phyloP scores from a whole-genome alignment of 2,797 vertebrate genomes.

The Pangasius larnaudii region DNA sequence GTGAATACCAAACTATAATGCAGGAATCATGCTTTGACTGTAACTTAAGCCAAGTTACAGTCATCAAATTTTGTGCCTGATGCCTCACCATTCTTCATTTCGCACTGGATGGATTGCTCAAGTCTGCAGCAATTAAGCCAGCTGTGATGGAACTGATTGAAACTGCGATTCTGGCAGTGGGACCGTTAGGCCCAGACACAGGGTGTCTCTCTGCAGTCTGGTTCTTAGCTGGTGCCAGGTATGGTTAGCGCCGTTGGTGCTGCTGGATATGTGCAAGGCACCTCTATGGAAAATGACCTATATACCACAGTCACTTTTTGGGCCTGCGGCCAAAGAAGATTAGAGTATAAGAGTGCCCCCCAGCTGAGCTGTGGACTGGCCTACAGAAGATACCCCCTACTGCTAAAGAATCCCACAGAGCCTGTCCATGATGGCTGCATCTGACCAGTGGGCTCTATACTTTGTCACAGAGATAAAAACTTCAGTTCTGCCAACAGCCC shows the following conservation, averaged over 20 bases:
- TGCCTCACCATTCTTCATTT: not conserved
- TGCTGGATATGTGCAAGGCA: not conserved
- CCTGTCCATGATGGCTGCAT: not conserved
- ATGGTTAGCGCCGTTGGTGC: not conserved
- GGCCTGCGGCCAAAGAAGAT: too few relatives aligned
- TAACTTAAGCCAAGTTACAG: slow-evolving; percentile 3
- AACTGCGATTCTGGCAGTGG: not conserved
- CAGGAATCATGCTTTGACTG: not conserved
- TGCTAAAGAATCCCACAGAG: not conserved
- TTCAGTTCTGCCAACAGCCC: not conserved
- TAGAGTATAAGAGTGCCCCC: not conserved
- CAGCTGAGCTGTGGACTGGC: not conserved
- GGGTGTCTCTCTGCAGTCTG: not conserved
- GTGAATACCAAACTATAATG: not conserved
- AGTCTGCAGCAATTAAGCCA: not conserved
- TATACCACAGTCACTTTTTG: not conserved
- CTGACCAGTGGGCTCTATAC: not conserved
- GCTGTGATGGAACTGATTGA: not conserved
- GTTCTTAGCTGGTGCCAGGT: not conserved
- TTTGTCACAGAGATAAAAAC: not conserved
- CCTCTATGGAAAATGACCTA: not conserved
- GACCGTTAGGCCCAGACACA: not conserved
- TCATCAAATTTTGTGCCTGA: not conserved
- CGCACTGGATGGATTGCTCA: not conserved
- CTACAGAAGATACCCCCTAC: not conserved